Conservation (phyloP, 2,797 vertebrate genomes). For the Valencia hispanica region DNA sequence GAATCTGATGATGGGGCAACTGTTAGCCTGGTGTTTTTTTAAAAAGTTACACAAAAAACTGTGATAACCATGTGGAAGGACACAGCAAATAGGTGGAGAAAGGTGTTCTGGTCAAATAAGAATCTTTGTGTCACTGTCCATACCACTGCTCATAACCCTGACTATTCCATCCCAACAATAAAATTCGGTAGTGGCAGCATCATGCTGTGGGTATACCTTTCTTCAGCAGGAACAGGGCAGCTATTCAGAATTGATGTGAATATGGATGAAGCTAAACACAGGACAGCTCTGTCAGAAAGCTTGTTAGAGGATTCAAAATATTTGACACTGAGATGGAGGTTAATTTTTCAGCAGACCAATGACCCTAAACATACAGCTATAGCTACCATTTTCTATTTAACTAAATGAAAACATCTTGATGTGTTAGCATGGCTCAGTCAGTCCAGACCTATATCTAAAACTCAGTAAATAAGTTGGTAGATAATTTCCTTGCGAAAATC, state of each 20-base stretch:
- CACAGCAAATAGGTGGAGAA: not conserved
- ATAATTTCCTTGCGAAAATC: no score
- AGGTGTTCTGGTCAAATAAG: not conserved
- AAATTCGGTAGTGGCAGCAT: no score
- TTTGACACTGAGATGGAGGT: not conserved
- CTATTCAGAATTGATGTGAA: no score
- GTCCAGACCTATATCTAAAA: not conserved
- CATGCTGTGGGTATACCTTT: no score
- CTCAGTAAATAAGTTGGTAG: no score
- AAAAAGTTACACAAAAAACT: not conserved
- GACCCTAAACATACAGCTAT: not conserved
- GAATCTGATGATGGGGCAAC: not conserved
- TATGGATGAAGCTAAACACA: no score
- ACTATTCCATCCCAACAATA: not conserved
- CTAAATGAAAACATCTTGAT: not conserved
- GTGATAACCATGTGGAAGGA: not conserved
- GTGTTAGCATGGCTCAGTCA: not conserved
- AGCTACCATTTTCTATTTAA: not conserved
- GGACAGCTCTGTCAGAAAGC: not conserved
- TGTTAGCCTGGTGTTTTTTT: not conserved
- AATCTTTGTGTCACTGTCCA: not conserved
- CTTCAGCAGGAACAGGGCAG: no score
- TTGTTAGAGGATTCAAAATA: not conserved
- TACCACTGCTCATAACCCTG: not conserved
- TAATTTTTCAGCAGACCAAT: not conserved